Evolutionary conservation across 2,113 vertebrate genomes (phyloP), one percentile per base, ranked within the genome.

Genomic region (Hippoglossus stenolepis): DNA sequence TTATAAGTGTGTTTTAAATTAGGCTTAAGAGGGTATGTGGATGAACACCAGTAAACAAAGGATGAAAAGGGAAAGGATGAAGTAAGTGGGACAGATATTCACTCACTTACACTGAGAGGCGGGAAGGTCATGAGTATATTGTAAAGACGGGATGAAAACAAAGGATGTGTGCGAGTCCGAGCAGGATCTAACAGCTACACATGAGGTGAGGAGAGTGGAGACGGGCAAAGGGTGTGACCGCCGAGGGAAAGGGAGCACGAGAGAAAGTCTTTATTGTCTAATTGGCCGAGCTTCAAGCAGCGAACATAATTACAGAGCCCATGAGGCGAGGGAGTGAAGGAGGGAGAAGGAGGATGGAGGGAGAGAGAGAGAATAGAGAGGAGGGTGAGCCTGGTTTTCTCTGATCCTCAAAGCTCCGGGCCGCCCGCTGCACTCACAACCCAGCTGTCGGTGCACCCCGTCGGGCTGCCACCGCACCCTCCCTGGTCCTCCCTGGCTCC

Each of bases 261-360:
- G 60, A 85, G 84, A 83, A 75, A 73, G 84, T 87, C 86, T 86
- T 92, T 92, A 89, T 84, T 92, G 87, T 88, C 83, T 91, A 91
- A 94, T 87, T 93, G 92, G 90, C 88, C 69, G 24, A 74, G 88
- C 85, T 88, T 94, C 84, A 91, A 91, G 87, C 85, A 87, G 79
- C 23, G 58, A 7, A 64, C 47, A 28, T 93, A 93, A 94, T 90
- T 91, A 92, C 90, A 92, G 83, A 85, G 85, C 53, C 75, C 3
- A n/a, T 35, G 67, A 65, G 85, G 76, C 31, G 28, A 82, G 51
- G 40, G 58, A 84, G 54, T 5, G 40, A 79, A 64, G 51, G 68
- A 72, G 71, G 77, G 31, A 40, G 71, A 73, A 58, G 58, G 85
- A 58, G 61, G 85, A 82, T 77, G 63, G 70, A 83, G 84, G 69